A percentile compares a stretch with the other conserved stretches of the same genome.
These are phyloP conservation scores for Zaprionus nigranus DNA, from an alignment of 1,140 invertebrate genomes.

Conservation along the genomic window DNA sequence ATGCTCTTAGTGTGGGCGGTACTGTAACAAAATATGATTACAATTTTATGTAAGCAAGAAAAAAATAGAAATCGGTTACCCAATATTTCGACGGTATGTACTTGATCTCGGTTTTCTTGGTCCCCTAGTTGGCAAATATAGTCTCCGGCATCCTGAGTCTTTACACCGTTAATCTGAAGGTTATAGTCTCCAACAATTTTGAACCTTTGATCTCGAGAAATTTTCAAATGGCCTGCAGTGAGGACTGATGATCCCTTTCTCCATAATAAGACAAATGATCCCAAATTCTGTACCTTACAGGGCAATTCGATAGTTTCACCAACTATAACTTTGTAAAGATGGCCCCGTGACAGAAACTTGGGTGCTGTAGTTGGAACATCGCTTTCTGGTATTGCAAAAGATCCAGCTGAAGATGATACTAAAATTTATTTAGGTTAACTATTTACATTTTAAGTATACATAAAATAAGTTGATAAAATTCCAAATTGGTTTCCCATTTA, in stretches of 20 bases:
- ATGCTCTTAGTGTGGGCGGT: slow-evolving; percentile 85
- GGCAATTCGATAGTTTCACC: slow-evolving; percentile 90
- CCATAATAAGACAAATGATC: slow-evolving; percentile 87
- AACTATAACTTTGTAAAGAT: slow-evolving; percentile 90
- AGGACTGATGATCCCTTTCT: slow-evolving; percentile 87
- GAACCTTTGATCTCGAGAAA: slow-evolving; percentile 86
- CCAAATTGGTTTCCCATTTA: neutral
- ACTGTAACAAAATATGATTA: slow-evolving; percentile 72
- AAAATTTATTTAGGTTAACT: neutral
- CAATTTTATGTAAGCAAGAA: neutral
- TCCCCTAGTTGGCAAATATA: slow-evolving; percentile 86
- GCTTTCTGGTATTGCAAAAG: slow-evolving; percentile 64
- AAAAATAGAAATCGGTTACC: slow-evolving; percentile 64
- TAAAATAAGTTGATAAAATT: slow-evolving; percentile 13
- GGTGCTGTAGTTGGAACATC: slow-evolving; percentile 85
- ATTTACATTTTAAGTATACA: slow-evolving; percentile 1
- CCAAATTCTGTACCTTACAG: slow-evolving; percentile 91
- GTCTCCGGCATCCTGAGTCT: slow-evolving; percentile 85
- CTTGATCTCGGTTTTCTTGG: slow-evolving; percentile 85
- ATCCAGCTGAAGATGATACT: slow-evolving; percentile 54
- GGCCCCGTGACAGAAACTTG: slow-evolving; percentile 89
- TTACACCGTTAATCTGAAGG: slow-evolving; percentile 87
- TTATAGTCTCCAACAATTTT: slow-evolving; percentile 87
- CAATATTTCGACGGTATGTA: slow-evolving; percentile 86
- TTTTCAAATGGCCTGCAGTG: slow-evolving; percentile 87